Conservation (phyloP, 2,888 invertebrate genomes). For the Agrochola macilenta region DNA sequence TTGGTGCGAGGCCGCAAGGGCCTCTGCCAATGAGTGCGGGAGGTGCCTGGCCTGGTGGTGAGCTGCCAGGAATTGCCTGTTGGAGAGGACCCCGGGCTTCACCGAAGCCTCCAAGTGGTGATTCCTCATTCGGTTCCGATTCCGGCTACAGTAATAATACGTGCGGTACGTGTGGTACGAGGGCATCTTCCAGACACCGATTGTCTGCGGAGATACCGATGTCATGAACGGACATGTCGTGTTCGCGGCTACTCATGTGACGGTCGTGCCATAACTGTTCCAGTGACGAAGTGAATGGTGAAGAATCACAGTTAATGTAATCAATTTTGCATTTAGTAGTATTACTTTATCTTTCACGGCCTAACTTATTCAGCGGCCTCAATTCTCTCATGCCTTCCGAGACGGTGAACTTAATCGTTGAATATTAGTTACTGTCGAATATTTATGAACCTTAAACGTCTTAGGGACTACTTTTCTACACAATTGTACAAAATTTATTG, state of each 20-base stretch:
- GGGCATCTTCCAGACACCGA: constrained; percentile 89
- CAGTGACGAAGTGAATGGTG: constrained; percentile 66
- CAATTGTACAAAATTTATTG: constrained; percentile 82
- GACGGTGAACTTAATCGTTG: constrained; percentile 70
- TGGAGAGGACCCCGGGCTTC: constrained; percentile 89
- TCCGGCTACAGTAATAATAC: constrained; percentile 96
- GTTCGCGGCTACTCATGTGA: constrained; percentile 67
- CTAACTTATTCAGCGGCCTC: constrained; percentile 84
- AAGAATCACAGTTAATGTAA: constrained; percentile 66
- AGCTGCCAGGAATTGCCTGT: constrained; percentile 90
- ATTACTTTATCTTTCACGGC: constrained; percentile 79
- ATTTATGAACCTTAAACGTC: constrained; percentile 75
- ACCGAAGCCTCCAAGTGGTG: constrained; percentile 92
- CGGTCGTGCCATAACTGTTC: constrained; percentile 76
- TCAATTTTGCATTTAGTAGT: constrained; percentile 82
- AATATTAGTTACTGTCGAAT: constrained; percentile 75
- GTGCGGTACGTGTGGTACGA: constrained; percentile 92
- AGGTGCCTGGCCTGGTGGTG: constrained; percentile 93
- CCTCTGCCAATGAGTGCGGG: constrained; percentile 90
- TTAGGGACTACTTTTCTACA: constrained; percentile 83
- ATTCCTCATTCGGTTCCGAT: constrained; percentile 95
- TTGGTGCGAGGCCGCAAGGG: constrained; percentile 89
- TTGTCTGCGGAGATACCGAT: constrained; percentile 88
- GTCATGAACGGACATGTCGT: constrained; percentile 82
- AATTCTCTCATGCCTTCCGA: constrained; percentile 82